Base-by-base conservation (phyloP, 2,888 invertebrate species). In the Didymodactylos carnosus region DNA sequence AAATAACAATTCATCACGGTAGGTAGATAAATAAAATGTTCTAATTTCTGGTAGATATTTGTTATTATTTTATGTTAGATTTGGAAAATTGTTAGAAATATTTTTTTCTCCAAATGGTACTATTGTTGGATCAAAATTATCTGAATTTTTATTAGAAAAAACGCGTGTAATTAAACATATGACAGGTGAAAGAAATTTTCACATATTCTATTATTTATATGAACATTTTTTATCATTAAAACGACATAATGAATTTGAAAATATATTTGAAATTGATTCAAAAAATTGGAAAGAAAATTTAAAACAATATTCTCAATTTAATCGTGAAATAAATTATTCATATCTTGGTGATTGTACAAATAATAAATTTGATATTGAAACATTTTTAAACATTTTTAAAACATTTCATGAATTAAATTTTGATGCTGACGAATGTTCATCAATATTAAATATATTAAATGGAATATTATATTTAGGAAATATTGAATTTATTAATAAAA, bases 1-100 rank as follows among this genome's bases (percentile, higher is more conserved):
- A 79, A 82, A 82, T 77, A 80, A 82, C 76, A 82, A 82, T 77
- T 82, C 82, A 25, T 82, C 81, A 76, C 77, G 82, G n/a, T n/a
- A n/a, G n/a, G n/a, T n/a, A n/a, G n/a, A n/a, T n/a, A n/a, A n/a
- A n/a, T n/a, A 69, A 81, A 81, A 78, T 82, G 82, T 23, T 81
- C 81, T 77, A 81, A 80, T 75, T 81, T 82, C 25, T 80, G 81
- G 76, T 78, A 82, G 25, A 77, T 78, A 70, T 82, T 81, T 75
- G 71, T 76, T 19, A 76, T 79, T 76, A 81, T 80, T 23, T 79
- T 80, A 74, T 79, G 81, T 81, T 76, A 76, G 78, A 71, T 39
- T 41, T 25, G 39, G 39, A 16, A 51, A 39, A 39, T 25, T 35
- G 25, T 29, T 40, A 8, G 43, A 71, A n/a, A 62, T 62, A 62